Percentiles rank a stretch among this genome's conserved stretches.
phyloP scores from a whole-genome alignment of 2,888 invertebrate genomes.

The Nomada fucata region DNA sequence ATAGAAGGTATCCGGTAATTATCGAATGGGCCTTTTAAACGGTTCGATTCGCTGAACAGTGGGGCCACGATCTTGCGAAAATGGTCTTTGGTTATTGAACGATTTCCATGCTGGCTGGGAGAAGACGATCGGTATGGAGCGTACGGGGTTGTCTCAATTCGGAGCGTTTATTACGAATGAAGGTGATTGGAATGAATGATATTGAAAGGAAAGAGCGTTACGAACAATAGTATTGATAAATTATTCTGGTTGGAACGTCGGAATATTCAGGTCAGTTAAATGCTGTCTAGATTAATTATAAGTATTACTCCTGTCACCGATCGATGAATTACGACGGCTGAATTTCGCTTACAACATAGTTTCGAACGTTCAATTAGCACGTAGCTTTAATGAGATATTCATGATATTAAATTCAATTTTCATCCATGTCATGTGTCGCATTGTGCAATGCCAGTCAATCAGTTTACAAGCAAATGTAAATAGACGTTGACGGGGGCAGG shows the following conservation, averaged over 20 bases:
- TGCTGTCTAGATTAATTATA: neutral
- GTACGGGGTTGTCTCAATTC: constrained; percentile 1
- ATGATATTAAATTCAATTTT: neutral
- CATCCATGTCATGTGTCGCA: neutral
- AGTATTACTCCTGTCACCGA: too few species aligned
- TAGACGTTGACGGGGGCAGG: neutral
- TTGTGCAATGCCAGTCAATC: neutral
- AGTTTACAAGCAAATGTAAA: neutral
- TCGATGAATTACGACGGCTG: neutral
- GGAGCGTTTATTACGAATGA: constrained; percentile 11
- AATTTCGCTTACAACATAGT: neutral
- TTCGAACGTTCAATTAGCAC: neutral
- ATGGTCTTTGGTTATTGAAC: constrained; percentile 7
- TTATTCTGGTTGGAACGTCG: neutral
- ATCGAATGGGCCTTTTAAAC: constrained; percentile 31
- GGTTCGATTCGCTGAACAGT: constrained; percentile 5
- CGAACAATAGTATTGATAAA: neutral
- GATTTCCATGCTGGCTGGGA: constrained; percentile 9
- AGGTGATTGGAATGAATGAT: neutral
- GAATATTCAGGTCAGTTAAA: neutral
- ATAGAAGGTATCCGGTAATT: constrained; percentile 27
- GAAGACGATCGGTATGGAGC: constrained; percentile 11
- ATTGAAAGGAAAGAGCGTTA: neutral
- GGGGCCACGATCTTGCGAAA: neutral
- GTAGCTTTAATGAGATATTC: neutral